phyloP scores from a whole-genome alignment of 2,888 invertebrate species.

The Euclidia mi region DNA sequence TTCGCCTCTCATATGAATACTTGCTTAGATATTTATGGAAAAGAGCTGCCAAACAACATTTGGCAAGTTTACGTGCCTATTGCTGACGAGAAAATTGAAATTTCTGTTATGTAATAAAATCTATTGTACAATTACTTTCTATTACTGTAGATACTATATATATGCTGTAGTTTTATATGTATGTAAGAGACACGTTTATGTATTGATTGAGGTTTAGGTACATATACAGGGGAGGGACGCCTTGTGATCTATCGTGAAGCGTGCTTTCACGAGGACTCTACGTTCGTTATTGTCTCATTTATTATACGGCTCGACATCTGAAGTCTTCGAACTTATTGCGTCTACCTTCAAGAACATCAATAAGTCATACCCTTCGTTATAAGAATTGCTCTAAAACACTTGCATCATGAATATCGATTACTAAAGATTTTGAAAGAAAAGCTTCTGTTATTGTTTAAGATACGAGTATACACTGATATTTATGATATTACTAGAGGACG shows the following conservation, averaged over 20 bases:
- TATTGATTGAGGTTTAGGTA: too few relatives aligned
- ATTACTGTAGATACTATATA: too few relatives aligned
- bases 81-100: slow-evolving; percentile 25
- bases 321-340: slow-evolving; percentile 80
- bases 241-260: slow-evolving; percentile 13
- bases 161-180: too few relatives aligned
- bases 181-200: too few relatives aligned
- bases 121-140: too few relatives aligned
- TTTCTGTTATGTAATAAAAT: not conserved
- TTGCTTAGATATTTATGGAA: slow-evolving; percentile 80
- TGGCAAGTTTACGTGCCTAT: slow-evolving; percentile 83
- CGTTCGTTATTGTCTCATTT: slow-evolving; percentile 82
- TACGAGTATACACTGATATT: not conserved
- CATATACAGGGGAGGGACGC: too few relatives aligned
- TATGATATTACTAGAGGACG: too few relatives aligned
- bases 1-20: slow-evolving; percentile 80
- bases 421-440: slow-evolving; percentile 25
- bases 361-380: slow-evolving; percentile 87
- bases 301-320: slow-evolving; percentile 76
- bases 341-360: slow-evolving; percentile 82
- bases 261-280: slow-evolving; percentile 35
- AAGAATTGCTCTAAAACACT: slow-evolving; percentile 81
- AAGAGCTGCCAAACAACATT: slow-evolving; percentile 77
- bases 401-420: slow-evolving; percentile 56
- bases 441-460: slow-evolving; percentile 7